Conservation (phyloP, 2,113 vertebrate genomes). For the Oncorhynchus gorbuscha region DNA sequence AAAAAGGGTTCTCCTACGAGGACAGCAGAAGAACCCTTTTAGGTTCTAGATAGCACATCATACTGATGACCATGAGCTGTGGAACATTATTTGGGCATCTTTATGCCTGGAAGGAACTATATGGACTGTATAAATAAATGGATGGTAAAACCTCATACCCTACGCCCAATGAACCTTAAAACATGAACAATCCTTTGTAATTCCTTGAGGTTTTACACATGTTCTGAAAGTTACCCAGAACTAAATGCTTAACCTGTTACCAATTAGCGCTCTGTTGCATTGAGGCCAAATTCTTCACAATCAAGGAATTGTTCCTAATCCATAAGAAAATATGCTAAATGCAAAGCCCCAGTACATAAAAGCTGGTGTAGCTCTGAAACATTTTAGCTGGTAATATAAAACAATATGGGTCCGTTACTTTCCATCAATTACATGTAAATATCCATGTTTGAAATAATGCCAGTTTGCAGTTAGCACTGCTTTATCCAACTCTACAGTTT, state of each 20-base stretch:
- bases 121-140: conserved; percentile 35
- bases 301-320: conserved; percentile 46
- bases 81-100: background rate
- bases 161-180: conserved; percentile 37
- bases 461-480: conserved; percentile 4
- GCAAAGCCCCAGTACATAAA: conserved; percentile 41
- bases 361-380: conserved; percentile 34
- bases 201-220: conserved; percentile 12
- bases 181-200: conserved; percentile 35
- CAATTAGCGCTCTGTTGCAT: conserved; percentile 47
- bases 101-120: conserved; percentile 12
- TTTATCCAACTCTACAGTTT: background rate
- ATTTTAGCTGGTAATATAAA: conserved; percentile 36
- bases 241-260: conserved; percentile 47
- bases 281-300: conserved; percentile 58
- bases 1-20: too few relatives aligned
- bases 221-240: conserved; percentile 29
- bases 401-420: conserved; percentile 36
- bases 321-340: conserved; percentile 46
- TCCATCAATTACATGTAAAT: conserved; percentile 44
- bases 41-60: background rate
- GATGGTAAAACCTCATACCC: background rate
- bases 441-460: conserved; percentile 8
- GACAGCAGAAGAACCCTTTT: too few relatives aligned
- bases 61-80: background rate